Conservation (phyloP, 2,888 invertebrate genomes). For the Chrysodeixis includens region DNA sequence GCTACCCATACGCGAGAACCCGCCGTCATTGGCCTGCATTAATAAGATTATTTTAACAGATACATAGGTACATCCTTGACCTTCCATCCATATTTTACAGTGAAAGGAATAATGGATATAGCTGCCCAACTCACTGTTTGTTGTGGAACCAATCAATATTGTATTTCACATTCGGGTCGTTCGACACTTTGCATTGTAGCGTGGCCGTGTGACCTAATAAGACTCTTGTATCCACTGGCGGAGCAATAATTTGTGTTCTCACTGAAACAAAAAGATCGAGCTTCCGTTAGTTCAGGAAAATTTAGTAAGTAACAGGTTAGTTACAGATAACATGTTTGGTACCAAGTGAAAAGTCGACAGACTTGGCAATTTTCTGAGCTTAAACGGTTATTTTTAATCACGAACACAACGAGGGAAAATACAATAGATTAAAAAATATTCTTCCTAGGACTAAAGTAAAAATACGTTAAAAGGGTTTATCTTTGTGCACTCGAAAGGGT, state of each 20-base stretch:
- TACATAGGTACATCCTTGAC: constrained; percentile 1
- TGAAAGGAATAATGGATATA: constrained; percentile 16
- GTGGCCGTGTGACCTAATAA: constrained; percentile 97
- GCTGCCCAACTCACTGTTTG: constrained; percentile 91
- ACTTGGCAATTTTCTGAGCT: background rate
- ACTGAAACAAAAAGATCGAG: constrained; percentile 87
- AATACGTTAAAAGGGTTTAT: constrained; percentile 40
- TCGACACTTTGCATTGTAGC: constrained; percentile 97
- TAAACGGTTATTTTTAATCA: background rate
- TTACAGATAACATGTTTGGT: background rate
- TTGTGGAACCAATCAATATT: constrained; percentile 97
- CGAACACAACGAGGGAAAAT: background rate
- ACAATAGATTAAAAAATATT: background rate
- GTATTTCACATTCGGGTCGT: constrained; percentile 96
- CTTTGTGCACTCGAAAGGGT: constrained; percentile 29
- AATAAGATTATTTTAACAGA: constrained; percentile 14
- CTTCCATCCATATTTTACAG: constrained; percentile 7
- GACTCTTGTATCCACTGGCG: constrained; percentile 97
- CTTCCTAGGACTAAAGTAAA: constrained; percentile 25
- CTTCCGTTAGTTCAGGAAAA: background rate
- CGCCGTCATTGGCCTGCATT: constrained; percentile 82
- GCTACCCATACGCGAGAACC: constrained; percentile 93
- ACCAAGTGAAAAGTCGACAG: background rate
- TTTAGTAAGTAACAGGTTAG: background rate
- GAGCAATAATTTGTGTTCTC: constrained; percentile 97